A percentile compares a stretch with the other conserved stretches of the same genome.
phyloP scores from a whole-genome alignment of 2,113 vertebrate species.

The Circaetus gallicus region DNA sequence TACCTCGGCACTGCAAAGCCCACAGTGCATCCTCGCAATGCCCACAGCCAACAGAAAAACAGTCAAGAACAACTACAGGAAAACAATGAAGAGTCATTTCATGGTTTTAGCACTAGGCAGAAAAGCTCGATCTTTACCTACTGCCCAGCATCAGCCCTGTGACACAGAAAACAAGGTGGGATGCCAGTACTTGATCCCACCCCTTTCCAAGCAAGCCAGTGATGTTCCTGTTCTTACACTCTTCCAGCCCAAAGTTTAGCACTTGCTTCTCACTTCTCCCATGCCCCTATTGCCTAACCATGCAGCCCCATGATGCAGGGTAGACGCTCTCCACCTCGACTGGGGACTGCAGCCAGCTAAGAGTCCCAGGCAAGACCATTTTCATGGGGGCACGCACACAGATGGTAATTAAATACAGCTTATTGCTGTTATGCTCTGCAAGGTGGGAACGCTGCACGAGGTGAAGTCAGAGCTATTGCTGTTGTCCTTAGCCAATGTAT shows the following conservation, averaged over 20 bases:
- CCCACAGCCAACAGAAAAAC: not conserved
- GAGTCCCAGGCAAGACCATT: not conserved
- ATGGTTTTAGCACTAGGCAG: too few species aligned
- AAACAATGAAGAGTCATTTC: not conserved
- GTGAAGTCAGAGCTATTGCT: not conserved
- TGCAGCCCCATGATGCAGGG: rapidly evolving
- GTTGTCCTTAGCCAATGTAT: not conserved
- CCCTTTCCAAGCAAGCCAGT: not conserved
- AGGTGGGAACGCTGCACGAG: not conserved
- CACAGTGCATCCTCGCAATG: not conserved
- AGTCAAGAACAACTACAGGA: not conserved
- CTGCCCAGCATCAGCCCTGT: not conserved
- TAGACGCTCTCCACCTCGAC: rapidly evolving
- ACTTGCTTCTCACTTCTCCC: not conserved
- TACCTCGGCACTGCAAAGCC: not conserved
- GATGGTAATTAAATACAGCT: not conserved
- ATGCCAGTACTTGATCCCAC: not conserved
- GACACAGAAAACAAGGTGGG: not conserved
- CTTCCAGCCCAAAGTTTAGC: not conserved
- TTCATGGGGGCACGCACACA: not conserved
- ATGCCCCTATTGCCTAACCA: rapidly evolving
- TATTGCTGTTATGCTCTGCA: not conserved
- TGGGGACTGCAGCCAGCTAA: not conserved
- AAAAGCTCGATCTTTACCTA: not conserved
- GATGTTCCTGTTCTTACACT: not conserved